Evolutionary conservation across 1,140 invertebrate genomes (phyloP).

Genomic region (Samia ricini): DNA sequence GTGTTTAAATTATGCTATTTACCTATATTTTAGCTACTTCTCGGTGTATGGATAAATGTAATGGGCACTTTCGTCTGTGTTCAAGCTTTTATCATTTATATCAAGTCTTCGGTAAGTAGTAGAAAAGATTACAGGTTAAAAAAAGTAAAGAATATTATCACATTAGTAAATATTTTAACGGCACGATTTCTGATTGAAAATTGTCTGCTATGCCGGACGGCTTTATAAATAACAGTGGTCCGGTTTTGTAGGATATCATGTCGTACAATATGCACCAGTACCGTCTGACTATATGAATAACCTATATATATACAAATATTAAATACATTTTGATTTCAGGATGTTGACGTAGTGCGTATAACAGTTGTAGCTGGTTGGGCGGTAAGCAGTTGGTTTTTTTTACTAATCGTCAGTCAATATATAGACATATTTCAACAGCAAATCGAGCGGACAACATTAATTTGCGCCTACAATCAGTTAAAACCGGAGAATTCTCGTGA

Average conservation of each 20-base stretch:
- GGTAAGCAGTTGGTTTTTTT: slow-evolving; percentile 29
- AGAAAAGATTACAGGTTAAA: not conserved
- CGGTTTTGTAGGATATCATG: no score
- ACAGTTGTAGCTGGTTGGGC: slow-evolving; percentile 27
- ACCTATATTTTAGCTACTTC: slow-evolving; percentile 28
- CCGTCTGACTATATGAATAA: no score
- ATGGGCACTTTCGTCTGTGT: slow-evolving; percentile 28
- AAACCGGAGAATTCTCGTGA: slow-evolving; percentile 39
- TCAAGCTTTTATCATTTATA: slow-evolving; percentile 28
- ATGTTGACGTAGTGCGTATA: slow-evolving; percentile 22
- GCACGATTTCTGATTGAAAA: no score
- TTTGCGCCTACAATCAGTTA: slow-evolving; percentile 49
- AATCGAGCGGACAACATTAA: slow-evolving; percentile 42
- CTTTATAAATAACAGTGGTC: no score
- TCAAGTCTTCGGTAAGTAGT: slow-evolving; percentile 20
- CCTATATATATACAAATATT: no score
- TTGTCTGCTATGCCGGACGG: no score
- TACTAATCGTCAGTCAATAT: slow-evolving; percentile 16
- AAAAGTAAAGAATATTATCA: not conserved
- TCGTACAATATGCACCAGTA: no score
- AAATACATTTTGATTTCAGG: slow-evolving; percentile 1
- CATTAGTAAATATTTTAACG: no score
- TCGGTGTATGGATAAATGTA: slow-evolving; percentile 17
- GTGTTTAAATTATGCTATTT: not conserved
- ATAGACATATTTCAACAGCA: slow-evolving; percentile 40